Percentiles rank a stretch among this genome's conserved stretches.
phyloP scores from a whole-genome alignment of 2,113 vertebrate species.

The Caracal caracal region DNA sequence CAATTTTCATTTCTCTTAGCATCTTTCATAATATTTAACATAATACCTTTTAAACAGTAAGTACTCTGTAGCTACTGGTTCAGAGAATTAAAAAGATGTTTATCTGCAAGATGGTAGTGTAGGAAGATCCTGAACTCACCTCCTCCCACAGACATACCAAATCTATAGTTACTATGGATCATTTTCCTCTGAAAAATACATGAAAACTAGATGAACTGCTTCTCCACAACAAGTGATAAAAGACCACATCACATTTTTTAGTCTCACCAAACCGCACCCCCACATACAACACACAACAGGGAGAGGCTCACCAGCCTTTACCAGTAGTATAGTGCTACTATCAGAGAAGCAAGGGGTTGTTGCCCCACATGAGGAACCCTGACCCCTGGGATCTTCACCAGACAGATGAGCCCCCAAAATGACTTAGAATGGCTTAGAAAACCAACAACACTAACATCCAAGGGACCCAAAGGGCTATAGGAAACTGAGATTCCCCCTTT shows the following conservation, averaged over 20 bases:
- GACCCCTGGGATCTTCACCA: not conserved
- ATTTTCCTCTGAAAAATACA: not conserved
- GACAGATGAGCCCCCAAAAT: not conserved
- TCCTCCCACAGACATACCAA: not conserved
- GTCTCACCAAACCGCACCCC: not conserved
- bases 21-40: not conserved
- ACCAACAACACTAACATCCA: not conserved
- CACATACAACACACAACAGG: not conserved
- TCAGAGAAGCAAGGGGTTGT: not conserved
- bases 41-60: constrained; percentile 27
- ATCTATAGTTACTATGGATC: not conserved
- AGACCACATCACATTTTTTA: not conserved
- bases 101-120: not conserved
- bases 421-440: not conserved
- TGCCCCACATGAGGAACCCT: not conserved
- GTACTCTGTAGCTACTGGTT: not conserved
- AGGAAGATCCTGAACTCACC: not conserved
- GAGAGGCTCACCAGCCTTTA: not conserved
- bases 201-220: not conserved
- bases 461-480: not conserved
- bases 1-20: not conserved
- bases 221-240: not conserved
- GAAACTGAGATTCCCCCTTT: not conserved
- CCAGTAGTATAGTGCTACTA: not conserved
- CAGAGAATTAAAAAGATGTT: not conserved